Evolutionary conservation across 2,797 vertebrate species (phyloP), one percentile per base, ranked within the genome.

Genomic region (Anabacerthia variegaticeps): DNA sequence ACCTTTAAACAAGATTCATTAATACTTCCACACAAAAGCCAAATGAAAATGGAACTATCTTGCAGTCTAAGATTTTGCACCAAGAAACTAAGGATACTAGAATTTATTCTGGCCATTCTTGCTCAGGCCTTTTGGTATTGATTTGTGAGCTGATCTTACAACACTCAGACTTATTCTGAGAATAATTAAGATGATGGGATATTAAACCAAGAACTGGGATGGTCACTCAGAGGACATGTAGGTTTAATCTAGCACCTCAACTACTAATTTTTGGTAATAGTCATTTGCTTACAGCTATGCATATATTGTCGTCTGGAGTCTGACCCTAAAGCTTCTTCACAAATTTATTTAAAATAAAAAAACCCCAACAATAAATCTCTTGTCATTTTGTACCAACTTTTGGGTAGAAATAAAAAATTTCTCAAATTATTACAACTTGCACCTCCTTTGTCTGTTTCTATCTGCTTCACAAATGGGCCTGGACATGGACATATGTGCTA

Each of bases 401-500:
- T 18, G 59, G 12, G n/a, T 14, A 63, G 10, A 66, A 72, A 72
- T 24, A 68, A 63, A 81, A 81, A 61, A 46, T 52, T 68, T 56
- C 36, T 44, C 11, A 68, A 75, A 81, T 37, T 27, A 52, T 34
- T 56, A 34, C 8, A 72, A 23, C 3, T 28, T 85, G 8, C 5
- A 81, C 2, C 32, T 79, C 19, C 14, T 55, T 73, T 37, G 34
- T 89, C 16, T 67, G 0, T 41, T 84, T 83, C 32, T 72, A 9
- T 17, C 24, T 69, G 36, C 24, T 81, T 79, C 51, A 51, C 8
- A 51, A 16, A 7, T 49, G 58, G 43, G 26, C 36, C 24, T 77
- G n/a, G 17, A 59, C 30, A 17, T 1, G 4, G 5, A 4, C 21
- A 62, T 3, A 4, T 8, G 10, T 17, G 4, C 7, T 59, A 77